These are phyloP conservation scores for Drosophila borborema DNA, from an alignment of 2,888 invertebrate genomes.

Conservation along the genomic window DNA sequence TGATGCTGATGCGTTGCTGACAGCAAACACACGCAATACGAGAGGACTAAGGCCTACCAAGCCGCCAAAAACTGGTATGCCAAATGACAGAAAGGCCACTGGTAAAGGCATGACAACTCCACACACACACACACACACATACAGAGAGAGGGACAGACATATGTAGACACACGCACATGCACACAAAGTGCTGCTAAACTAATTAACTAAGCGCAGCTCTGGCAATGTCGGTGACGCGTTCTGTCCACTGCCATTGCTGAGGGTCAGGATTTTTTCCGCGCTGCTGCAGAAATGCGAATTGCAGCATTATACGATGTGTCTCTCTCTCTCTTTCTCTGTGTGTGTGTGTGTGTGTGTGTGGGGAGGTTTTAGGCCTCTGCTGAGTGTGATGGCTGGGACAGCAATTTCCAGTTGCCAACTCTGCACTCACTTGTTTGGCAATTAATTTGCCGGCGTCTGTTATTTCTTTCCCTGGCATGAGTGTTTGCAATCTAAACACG, in stretches of 20 bases:
- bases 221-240: constrained; percentile 43
- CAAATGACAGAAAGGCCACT: constrained; percentile 58
- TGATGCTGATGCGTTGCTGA: constrained; percentile 56
- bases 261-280: constrained; percentile 64
- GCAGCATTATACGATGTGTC: constrained; percentile 44
- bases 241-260: constrained; percentile 50
- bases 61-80: constrained; percentile 37
- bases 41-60: constrained; percentile 11
- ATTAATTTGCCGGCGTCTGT: constrained; percentile 78
- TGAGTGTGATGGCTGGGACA: constrained; percentile 32
- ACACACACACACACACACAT: not conserved
- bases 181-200: constrained; percentile 69
- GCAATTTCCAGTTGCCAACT: constrained; percentile 76
- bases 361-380: constrained; percentile 58
- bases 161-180: constrained; percentile 19
- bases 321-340: constrained; percentile 10
- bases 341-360: constrained; percentile 14
- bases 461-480: constrained; percentile 75
- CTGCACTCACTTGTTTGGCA: constrained; percentile 79
- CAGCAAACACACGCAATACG: constrained; percentile 67
- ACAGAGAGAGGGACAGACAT: not conserved
- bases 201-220: constrained; percentile 75
- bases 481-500: constrained; percentile 82
- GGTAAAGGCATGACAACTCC: constrained; percentile 16
- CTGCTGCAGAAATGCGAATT: constrained; percentile 69